Percentiles rank a stretch among this genome's conserved stretches.
Evolutionary conservation across 1,140 invertebrate species (phyloP).

Genomic region (Augochlora pura): DNA sequence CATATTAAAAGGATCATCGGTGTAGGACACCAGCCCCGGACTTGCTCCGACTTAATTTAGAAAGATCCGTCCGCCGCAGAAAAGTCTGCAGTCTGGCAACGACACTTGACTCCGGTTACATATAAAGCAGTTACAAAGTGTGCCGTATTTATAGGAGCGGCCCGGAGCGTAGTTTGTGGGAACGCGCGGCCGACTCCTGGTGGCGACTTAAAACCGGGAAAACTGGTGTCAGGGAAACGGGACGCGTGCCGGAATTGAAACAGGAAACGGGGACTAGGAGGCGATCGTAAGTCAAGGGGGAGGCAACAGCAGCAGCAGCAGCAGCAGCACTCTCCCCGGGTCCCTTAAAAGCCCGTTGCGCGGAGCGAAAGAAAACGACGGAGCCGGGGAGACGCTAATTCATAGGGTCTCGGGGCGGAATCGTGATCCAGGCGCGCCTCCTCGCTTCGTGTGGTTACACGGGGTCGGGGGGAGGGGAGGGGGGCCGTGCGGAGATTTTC

Average conservation of each 20-base stretch:
- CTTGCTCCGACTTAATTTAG: too few relatives aligned
- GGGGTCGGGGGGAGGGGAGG: too few relatives aligned
- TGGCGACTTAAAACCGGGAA: too few relatives aligned
- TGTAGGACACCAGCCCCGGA: too few relatives aligned
- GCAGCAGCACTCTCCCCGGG: slow-evolving; percentile 57
- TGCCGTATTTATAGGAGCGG: background rate
- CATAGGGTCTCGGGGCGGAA: slow-evolving; percentile 41
- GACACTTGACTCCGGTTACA: background rate
- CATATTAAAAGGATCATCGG: too few relatives aligned
- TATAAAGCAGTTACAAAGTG: background rate
- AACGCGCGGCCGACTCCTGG: background rate
- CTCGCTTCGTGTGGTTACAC: too few relatives aligned
- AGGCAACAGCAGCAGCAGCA: too few relatives aligned
- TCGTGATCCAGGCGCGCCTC: slow-evolving; percentile 36
- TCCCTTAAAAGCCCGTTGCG: slow-evolving; percentile 54
- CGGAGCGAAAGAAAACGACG: slow-evolving; percentile 50
- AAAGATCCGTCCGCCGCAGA: too few relatives aligned
- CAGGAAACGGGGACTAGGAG: slow-evolving; percentile 62
- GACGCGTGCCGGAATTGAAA: slow-evolving; percentile 50
- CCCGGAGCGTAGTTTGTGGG: too few relatives aligned
- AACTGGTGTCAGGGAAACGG: background rate
- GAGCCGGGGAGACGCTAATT: slow-evolving; percentile 50
- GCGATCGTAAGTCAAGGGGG: slow-evolving; percentile 63
- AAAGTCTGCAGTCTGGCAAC: too few relatives aligned
- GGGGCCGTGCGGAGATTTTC: slow-evolving; percentile 55